Evolutionary conservation across 2,797 vertebrate species (phyloP), one percentile per base, ranked within the genome.

Genomic region (Odontamblyopus rebecca): DNA sequence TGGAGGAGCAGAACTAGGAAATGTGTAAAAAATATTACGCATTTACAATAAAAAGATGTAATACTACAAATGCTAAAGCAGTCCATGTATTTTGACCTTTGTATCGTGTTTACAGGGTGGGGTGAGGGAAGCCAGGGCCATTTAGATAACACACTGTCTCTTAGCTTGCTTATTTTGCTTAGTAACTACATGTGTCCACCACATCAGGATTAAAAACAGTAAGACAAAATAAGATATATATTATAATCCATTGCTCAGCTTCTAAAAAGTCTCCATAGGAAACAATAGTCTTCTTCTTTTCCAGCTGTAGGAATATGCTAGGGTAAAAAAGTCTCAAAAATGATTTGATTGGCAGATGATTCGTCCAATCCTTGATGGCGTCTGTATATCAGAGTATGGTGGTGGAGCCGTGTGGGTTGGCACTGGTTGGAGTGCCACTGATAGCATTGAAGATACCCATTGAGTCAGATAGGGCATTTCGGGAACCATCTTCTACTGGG

Each of bases 371-470:
- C 0, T 38, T 35, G 65, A 57, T 48, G 62, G 29, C 26, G 68
- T 32, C 0, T 62, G 32, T 54, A 68, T 5, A n/a, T 90, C 85
- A 90, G 76, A 86, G 85, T 2, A 96, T 76, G 44, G 95, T 94
- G 89, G 95, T 94, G 15, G 96, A 95, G 86, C 93, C 94, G 60
- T 95, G 96, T 69, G 95, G 89, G 68, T 92, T 92, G 85, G 96
- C 94, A 87, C 94, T 92, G 87, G 93, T 93, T 3, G 96, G 95
- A 3, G 96, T 98, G 81, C 96, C 96, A 5, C 97, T 98, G 92
- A 99, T 98, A 92, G 96, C 96, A 0, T 96, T 98, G 91, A 98
- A 98, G 91, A 98, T 97, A 78, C 97, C 96, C 82, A 97, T 84
- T 0, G 97, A 99, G 82, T 98, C 95, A 0, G 96, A 95, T 77